These are phyloP conservation scores for Nomada flava DNA, from an alignment of 2,888 invertebrate genomes.

Conservation along the genomic window DNA sequence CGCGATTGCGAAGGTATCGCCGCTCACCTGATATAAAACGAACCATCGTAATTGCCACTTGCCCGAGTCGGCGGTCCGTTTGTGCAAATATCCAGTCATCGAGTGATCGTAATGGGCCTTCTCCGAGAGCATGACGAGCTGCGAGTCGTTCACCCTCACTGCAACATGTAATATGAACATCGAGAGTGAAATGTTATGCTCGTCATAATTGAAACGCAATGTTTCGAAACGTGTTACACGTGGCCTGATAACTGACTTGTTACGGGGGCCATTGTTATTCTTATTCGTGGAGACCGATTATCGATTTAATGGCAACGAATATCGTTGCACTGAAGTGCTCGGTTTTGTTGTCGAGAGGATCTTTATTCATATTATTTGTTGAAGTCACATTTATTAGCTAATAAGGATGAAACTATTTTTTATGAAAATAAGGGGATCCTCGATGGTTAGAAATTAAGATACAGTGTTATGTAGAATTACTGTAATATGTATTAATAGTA, in stretches of 20 bases:
- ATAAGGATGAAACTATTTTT: too few species aligned
- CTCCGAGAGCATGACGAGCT: slow-evolving; percentile 93
- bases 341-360: too few species aligned
- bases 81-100: slow-evolving; percentile 93
- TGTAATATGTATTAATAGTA: too few species aligned
- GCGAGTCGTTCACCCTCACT: slow-evolving; percentile 93
- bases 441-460: too few species aligned
- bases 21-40: slow-evolving; percentile 90
- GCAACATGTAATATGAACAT: slow-evolving; percentile 48
- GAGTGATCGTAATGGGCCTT: slow-evolving; percentile 94
- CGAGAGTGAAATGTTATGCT: background rate
- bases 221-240: background rate
- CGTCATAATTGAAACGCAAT: background rate
- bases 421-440: too few species aligned
- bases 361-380: too few species aligned
- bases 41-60: slow-evolving; percentile 96
- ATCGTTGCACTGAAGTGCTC: too few species aligned
- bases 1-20: background rate
- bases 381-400: too few species aligned
- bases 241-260: background rate
- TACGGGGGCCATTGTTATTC: background rate
- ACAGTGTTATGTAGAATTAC: too few species aligned
- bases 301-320: too few species aligned
- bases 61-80: slow-evolving; percentile 92
- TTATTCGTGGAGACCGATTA: background rate